Percentiles rank a stretch among this genome's conserved stretches.
Evolutionary conservation across 2,888 invertebrate genomes (phyloP).

Genomic region (Pollenia labialis): DNA sequence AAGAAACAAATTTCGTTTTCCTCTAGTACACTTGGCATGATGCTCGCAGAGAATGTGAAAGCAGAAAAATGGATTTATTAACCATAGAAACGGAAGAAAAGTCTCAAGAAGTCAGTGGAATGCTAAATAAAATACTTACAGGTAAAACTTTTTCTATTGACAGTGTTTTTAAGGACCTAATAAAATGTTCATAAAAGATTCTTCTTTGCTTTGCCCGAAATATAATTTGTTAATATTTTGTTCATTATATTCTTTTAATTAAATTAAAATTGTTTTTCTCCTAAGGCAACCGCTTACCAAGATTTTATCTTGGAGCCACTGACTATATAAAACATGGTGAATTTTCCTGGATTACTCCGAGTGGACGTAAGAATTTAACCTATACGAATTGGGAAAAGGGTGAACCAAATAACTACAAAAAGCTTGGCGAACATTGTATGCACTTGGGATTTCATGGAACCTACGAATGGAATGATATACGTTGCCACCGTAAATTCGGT

Average conservation of each 20-base stretch:
- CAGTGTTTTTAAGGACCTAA: not conserved
- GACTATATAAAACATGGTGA: conserved; percentile 54
- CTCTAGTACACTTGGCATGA: conserved; percentile 58
- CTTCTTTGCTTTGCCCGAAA: not conserved
- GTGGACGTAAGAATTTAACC: conserved; percentile 16
- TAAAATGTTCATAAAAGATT: not conserved
- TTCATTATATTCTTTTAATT: not conserved
- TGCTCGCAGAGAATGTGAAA: conserved; percentile 49
- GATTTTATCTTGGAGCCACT: conserved; percentile 58
- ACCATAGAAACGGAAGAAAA: conserved; percentile 55
- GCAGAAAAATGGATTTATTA: conserved; percentile 49
- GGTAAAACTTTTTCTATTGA: conserved; percentile 29
- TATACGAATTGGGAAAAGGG: conserved; percentile 63
- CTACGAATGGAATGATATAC: conserved; percentile 66
- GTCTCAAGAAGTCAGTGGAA: conserved; percentile 30
- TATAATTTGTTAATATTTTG: not conserved
- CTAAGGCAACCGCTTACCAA: conserved; percentile 54
- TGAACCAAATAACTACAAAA: conserved; percentile 65
- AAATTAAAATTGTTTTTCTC: not conserved
- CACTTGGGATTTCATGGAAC: conserved; percentile 66
- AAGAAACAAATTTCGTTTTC: not conserved
- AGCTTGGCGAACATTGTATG: conserved; percentile 59
- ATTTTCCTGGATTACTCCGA: conserved; percentile 42
- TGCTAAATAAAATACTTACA: conserved; percentile 43
- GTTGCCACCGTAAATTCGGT: conserved; percentile 64